Base-by-base conservation (phyloP, 2,888 invertebrate genomes). In the Callosobruchus maculatus region DNA sequence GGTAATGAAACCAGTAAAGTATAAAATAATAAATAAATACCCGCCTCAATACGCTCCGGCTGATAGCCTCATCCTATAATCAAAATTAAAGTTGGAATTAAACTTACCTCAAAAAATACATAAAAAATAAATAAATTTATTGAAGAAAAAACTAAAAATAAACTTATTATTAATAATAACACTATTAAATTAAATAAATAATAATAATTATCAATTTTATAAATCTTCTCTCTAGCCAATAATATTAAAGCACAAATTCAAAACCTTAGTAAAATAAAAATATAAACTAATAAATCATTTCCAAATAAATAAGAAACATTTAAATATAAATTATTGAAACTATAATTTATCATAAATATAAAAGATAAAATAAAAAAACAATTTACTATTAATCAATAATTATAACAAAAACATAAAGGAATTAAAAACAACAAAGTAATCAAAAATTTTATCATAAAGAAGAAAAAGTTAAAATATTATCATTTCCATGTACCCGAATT, bases 31-130 rank as follows among this genome's bases (percentile, higher is more conserved):
- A 93, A 88, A 89, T 92, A 92, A 81, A 91, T 82, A 0, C 90
- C 89, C 0, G 93, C 92, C 78, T 91, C 90, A 83, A 93, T 85
- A 0, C 93, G 93, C 78, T 93, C 93, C 78, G 91, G 90, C 80
- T 93, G 92, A 87, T 90, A 90, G 0, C 93, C 93, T 71, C 92
- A 93, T 0, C 91, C 91, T 81, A 93, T 84, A 90, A 93, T 91
- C 86, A 93, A 89, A 82, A 92, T 83, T 85, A 92, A 89, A 21
- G 90, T 91, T 20, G 92, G 92, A 87, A 93, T 90, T 86, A 93
- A 88, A 2, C 91, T 91, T 1, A 88, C 85, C 75, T 93, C 92
- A 91, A 93, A 93, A 89, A 90, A 91, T 85, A 93, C 87, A 90
- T 92, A 93, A 90, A 93, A 92, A 82, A 89, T 80, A 88, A 93